Evolutionary conservation across 64 coral and sea anemone genomes (phyloP).

Genomic region (Pachyseris speciosa): DNA sequence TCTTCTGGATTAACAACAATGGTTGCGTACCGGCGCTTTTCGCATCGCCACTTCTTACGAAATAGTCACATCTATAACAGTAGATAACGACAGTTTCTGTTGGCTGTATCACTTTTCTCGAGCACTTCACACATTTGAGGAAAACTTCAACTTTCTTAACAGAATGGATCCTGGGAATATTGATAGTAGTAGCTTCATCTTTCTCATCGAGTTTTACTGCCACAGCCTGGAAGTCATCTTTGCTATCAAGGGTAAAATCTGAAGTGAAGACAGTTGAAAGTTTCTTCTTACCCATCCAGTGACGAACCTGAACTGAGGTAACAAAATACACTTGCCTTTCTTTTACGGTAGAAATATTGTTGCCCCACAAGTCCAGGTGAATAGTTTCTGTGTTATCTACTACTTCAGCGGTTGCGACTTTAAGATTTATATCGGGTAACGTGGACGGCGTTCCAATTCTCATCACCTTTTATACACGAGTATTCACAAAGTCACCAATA

Average conservation of each 20-base stretch:
- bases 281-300: not conserved
- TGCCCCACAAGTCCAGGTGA: not conserved
- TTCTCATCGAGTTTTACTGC: not conserved
- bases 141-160: not conserved
- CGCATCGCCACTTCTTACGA: not conserved
- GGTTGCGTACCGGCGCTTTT: not conserved
- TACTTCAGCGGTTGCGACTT: not conserved
- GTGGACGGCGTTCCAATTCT: not conserved
- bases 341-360: not conserved
- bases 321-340: not conserved
- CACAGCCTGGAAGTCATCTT: not conserved
- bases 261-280: not conserved
- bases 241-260: not conserved
- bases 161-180: not conserved
- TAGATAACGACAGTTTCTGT: not conserved
- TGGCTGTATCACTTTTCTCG: not conserved
- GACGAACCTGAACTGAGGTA: not conserved
- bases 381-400: not conserved
- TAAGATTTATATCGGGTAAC: not conserved
- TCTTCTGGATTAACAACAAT: no score
- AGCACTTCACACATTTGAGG: not conserved
- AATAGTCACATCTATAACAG: not conserved
- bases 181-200: not conserved
- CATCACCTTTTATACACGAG: not conserved
- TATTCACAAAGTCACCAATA: not conserved